A percentile compares a stretch with the other conserved stretches of the same genome.
These are phyloP conservation scores for Castor canadensis DNA, from an alignment of 2,113 vertebrate genomes.

Conservation along the genomic window DNA sequence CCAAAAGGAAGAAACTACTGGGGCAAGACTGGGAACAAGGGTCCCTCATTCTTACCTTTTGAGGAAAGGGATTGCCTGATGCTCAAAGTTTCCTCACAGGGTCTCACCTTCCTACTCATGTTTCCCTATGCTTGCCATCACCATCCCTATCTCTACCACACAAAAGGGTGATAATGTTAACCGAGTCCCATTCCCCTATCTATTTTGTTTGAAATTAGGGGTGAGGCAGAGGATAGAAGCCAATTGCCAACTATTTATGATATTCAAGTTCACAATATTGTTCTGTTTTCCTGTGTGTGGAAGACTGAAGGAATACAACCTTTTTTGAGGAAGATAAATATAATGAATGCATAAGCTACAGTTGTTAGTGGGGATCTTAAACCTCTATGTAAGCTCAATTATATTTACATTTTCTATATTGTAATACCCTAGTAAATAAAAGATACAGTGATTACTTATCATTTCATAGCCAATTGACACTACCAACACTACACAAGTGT, in stretches of 20 bases:
- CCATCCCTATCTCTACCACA: neutral
- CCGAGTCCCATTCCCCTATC: neutral
- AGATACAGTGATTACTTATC: neutral
- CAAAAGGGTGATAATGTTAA: neutral
- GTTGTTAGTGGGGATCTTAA: neutral
- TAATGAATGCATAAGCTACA: neutral
- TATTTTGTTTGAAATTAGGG: neutral
- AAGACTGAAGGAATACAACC: neutral
- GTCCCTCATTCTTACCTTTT: neutral
- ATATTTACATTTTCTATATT: neutral
- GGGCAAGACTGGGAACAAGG: neutral
- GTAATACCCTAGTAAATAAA: slow-evolving; percentile 1
- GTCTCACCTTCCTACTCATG: neutral
- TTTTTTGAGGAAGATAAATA: neutral
- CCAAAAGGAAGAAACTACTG: neutral
- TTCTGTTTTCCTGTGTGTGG: neutral
- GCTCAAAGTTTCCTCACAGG: neutral
- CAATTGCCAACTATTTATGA: neutral
- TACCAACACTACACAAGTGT: neutral
- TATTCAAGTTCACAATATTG: neutral
- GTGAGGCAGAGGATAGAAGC: neutral
- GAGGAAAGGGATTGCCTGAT: neutral
- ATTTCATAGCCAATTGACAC: neutral
- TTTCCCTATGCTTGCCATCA: neutral
- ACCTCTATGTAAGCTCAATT: neutral